These are phyloP conservation scores for Heterodera filipjevi DNA, from an alignment of 2,888 invertebrate species.

Conservation along the genomic window DNA sequence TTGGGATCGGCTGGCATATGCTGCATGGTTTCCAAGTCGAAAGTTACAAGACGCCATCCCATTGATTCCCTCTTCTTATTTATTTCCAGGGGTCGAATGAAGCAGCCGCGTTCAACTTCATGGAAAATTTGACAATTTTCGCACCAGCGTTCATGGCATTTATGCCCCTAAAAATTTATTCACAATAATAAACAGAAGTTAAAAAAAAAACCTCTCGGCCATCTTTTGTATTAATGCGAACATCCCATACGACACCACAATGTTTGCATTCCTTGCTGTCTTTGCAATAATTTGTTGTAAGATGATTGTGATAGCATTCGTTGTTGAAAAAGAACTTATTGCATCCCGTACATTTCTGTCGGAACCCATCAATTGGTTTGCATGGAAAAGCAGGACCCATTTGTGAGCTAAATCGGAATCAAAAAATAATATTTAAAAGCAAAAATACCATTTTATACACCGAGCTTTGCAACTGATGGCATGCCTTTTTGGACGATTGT, in stretches of 20 bases:
- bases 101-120: neutral
- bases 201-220: neutral
- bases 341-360: neutral
- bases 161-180: neutral
- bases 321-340: neutral
- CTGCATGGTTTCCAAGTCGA: constrained; percentile 13
- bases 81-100: neutral
- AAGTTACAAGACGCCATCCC: neutral
- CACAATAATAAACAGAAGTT: neutral
- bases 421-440: too few species aligned
- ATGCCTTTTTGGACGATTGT: constrained; percentile 6
- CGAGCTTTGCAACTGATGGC: neutral
- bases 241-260: constrained; percentile 20
- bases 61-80: neutral
- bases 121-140: constrained; percentile 15
- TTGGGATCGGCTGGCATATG: neutral
- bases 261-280: constrained; percentile 13
- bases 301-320: neutral
- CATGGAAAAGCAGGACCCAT: neutral
- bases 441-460: constrained; percentile 16
- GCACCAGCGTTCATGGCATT: constrained; percentile 5
- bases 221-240: neutral
- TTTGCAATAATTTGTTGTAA: neutral
- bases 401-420: too few species aligned
- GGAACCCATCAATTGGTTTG: neutral